Evolutionary conservation across 2,888 invertebrate genomes (phyloP).

Genomic region (Dusona sp.): DNA sequence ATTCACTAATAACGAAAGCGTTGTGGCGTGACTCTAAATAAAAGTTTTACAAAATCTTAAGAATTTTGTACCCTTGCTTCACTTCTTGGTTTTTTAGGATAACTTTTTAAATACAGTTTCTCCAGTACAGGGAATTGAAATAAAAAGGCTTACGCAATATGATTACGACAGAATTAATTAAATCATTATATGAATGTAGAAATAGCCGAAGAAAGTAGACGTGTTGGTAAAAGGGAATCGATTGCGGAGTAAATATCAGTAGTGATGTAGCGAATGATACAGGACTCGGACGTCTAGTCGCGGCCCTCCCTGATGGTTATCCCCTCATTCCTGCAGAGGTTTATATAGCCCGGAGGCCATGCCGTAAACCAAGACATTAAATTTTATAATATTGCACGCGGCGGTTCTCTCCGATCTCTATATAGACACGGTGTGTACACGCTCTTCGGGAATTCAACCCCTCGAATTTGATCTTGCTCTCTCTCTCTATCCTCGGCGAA

Average conservation of each 20-base stretch:
- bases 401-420: slow-evolving; percentile 40
- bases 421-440: slow-evolving; percentile 25
- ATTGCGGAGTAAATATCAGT: slow-evolving; percentile 82
- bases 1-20: neutral
- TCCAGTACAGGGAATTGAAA: neutral
- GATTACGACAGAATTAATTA: neutral
- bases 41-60: neutral
- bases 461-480: slow-evolving; percentile 71
- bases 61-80: neutral
- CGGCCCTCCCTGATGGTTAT: slow-evolving; percentile 58
- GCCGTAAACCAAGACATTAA: slow-evolving; percentile 85
- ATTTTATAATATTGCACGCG: slow-evolving; percentile 84
- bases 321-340: slow-evolving; percentile 67
- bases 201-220: slow-evolving; percentile 12
- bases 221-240: slow-evolving; percentile 70
- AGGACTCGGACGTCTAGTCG: slow-evolving; percentile 73
- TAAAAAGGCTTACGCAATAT: no score
- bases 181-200: neutral
- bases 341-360: slow-evolving; percentile 79
- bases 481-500: slow-evolving; percentile 58
- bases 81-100: no score
- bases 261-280: slow-evolving; percentile 10
- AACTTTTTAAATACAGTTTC: neutral
- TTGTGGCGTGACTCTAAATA: no score
- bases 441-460: slow-evolving; percentile 48